These are phyloP conservation scores for Drosophila acutilabella DNA, from an alignment of 2,888 invertebrate genomes.

Conservation along the genomic window DNA sequence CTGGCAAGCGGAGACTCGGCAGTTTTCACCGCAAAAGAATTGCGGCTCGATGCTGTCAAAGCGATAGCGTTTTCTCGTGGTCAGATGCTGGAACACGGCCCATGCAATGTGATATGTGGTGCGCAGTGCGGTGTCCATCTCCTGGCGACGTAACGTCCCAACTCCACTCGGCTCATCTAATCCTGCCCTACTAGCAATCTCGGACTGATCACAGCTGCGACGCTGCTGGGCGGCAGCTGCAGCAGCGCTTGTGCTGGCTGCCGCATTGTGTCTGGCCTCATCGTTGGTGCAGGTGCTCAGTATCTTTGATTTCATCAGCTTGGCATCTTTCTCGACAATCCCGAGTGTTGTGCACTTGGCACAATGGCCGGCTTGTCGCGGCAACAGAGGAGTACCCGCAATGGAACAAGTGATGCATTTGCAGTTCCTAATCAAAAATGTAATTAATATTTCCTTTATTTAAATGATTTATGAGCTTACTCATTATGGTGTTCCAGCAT, in stretches of 20 bases:
- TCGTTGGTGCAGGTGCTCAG: slow-evolving; percentile 83
- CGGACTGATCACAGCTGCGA: slow-evolving; percentile 43
- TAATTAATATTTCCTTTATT: neutral
- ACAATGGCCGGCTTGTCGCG: slow-evolving; percentile 74
- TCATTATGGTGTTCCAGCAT: slow-evolving; percentile 83
- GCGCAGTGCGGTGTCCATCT: slow-evolving; percentile 62
- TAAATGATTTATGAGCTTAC: slow-evolving; percentile 62
- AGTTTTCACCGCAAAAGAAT: slow-evolving; percentile 82
- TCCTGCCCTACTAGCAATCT: slow-evolving; percentile 18
- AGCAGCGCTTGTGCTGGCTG: slow-evolving; percentile 57
- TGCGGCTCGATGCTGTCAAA: slow-evolving; percentile 79
- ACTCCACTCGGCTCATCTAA: slow-evolving; percentile 47
- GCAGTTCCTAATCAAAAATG: slow-evolving; percentile 75
- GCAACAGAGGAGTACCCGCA: slow-evolving; percentile 80
- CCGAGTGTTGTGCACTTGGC: slow-evolving; percentile 83
- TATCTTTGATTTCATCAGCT: slow-evolving; percentile 84
- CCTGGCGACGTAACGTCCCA: slow-evolving; percentile 55
- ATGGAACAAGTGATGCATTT: slow-evolving; percentile 85
- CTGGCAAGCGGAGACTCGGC: slow-evolving; percentile 82
- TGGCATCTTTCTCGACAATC: slow-evolving; percentile 83
- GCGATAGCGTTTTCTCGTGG: slow-evolving; percentile 82
- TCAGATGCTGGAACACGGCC: slow-evolving; percentile 84
- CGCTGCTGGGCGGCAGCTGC: slow-evolving; percentile 57
- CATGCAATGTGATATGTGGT: slow-evolving; percentile 84
- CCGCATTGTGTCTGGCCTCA: slow-evolving; percentile 75